Evolutionary conservation across 2,797 vertebrate species (phyloP).

Genomic region (Cynodonichthys magdalenae): DNA sequence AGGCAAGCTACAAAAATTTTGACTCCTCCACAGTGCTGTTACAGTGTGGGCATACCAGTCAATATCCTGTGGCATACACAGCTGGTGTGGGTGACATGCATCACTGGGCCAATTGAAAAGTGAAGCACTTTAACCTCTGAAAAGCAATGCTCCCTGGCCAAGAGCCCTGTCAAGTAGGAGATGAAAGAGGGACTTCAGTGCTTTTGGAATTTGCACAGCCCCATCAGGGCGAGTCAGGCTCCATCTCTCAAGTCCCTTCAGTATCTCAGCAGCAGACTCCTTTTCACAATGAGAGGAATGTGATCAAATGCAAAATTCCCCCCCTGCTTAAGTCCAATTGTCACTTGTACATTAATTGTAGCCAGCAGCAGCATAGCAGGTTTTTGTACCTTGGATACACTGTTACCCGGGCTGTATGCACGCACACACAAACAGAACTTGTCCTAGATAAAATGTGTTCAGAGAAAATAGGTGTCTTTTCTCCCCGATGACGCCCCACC

Average conservation of each 20-base stretch:
- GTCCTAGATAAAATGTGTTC: constrained; percentile 50
- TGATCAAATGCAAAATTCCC: constrained; percentile 75
- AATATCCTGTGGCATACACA: constrained; percentile 26
- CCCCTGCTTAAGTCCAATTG: constrained; percentile 43
- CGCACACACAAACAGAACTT: constrained; percentile 15
- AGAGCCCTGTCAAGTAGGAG: constrained; percentile 49
- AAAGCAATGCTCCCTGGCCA: constrained; percentile 38
- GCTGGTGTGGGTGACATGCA: constrained; percentile 16
- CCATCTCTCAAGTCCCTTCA: constrained; percentile 40
- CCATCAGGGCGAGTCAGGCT: constrained; percentile 33
- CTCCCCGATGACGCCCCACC: constrained; percentile 35
- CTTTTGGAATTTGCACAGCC: constrained; percentile 34
- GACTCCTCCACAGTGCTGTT: background rate
- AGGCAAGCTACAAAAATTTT: background rate
- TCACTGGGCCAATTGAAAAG: constrained; percentile 17
- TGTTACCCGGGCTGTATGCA: constrained; percentile 12
- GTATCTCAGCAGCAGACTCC: constrained; percentile 50
- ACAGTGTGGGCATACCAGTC: background rate
- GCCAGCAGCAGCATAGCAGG: constrained; percentile 39
- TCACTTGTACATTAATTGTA: constrained; percentile 46
- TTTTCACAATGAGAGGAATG: constrained; percentile 65
- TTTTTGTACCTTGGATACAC: constrained; percentile 53
- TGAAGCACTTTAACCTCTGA: constrained; percentile 55
- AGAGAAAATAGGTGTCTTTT: constrained; percentile 46
- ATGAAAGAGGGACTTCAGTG: constrained; percentile 43